These are phyloP conservation scores for Orgyia antiqua DNA, from an alignment of 2,888 invertebrate species.

Conservation along the genomic window DNA sequence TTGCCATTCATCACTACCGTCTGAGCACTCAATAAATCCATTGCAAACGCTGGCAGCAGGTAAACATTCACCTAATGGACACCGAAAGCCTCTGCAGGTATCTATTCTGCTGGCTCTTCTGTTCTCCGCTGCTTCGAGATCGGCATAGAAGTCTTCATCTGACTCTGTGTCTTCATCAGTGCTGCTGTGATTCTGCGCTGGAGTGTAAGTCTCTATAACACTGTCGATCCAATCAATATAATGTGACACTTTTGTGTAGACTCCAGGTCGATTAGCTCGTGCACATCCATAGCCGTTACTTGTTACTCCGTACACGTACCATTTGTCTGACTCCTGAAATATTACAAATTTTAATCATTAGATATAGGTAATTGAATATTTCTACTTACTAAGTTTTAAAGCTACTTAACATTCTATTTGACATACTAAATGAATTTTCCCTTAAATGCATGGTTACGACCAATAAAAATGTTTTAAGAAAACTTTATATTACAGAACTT, in stretches of 20 bases:
- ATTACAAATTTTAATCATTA: neutral
- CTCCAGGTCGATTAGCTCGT: slow-evolving; percentile 86
- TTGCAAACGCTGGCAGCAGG: slow-evolving; percentile 85
- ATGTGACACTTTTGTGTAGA: slow-evolving; percentile 88
- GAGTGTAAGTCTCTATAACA: slow-evolving; percentile 63
- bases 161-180: slow-evolving; percentile 33
- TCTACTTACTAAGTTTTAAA: too few relatives aligned
- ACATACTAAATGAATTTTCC: too few relatives aligned
- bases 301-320: slow-evolving; percentile 82
- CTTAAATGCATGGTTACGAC: too few relatives aligned
- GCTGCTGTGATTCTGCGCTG: slow-evolving; percentile 35
- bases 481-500: too few relatives aligned
- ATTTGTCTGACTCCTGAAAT: slow-evolving; percentile 63
- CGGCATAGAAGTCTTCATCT: slow-evolving; percentile 54
- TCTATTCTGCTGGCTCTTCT: slow-evolving; percentile 46
- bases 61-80: slow-evolving; percentile 86
- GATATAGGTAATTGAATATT: too few relatives aligned
- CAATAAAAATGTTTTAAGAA: too few relatives aligned
- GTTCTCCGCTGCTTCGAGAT: slow-evolving; percentile 64
- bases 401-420: too few relatives aligned
- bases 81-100: slow-evolving; percentile 83
- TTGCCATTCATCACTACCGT: slow-evolving; percentile 84
- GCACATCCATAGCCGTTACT: slow-evolving; percentile 90
- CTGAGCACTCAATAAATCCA: slow-evolving; percentile 87
- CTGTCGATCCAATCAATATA: slow-evolving; percentile 85